Evolutionary conservation across 2,888 invertebrate genomes (phyloP).

Genomic region (Trichacis sp.): DNA sequence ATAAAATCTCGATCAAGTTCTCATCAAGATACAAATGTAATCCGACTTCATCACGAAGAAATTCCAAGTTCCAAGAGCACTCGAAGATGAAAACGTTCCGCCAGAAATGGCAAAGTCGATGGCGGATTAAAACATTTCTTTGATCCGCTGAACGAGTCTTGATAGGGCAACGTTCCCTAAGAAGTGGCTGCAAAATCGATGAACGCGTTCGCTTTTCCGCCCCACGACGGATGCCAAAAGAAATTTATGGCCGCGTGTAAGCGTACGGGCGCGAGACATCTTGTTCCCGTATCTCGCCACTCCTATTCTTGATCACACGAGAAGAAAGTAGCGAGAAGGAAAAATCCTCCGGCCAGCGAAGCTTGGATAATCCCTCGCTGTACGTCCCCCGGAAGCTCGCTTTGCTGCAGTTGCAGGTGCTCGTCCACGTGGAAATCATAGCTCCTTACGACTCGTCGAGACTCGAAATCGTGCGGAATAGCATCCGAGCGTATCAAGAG

Average conservation of each 20-base stretch:
- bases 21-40: no score
- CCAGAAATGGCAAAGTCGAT: neutral
- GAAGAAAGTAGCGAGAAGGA: constrained; percentile 42
- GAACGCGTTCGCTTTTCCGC: no score
- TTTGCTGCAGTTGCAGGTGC: constrained; percentile 59
- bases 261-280: constrained; percentile 31
- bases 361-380: constrained; percentile 64
- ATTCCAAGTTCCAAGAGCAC: neutral
- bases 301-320: constrained; percentile 32
- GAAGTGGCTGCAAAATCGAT: no score
- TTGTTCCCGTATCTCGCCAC: constrained; percentile 36
- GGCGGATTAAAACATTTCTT: constrained; percentile 18
- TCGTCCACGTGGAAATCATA: constrained; percentile 65
- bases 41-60: no score
- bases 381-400: constrained; percentile 46
- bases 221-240: constrained; percentile 12
- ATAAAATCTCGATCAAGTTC: no score
- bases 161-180: no score
- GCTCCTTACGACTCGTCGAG: constrained; percentile 58
- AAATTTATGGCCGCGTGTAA: constrained; percentile 50
- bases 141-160: constrained; percentile 19
- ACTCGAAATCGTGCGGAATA: constrained; percentile 62
- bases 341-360: constrained; percentile 66
- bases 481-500: constrained; percentile 45
- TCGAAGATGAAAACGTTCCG: neutral